Evolutionary conservation across 2,113 vertebrate species (phyloP).

Genomic region (Solea senegalensis): DNA sequence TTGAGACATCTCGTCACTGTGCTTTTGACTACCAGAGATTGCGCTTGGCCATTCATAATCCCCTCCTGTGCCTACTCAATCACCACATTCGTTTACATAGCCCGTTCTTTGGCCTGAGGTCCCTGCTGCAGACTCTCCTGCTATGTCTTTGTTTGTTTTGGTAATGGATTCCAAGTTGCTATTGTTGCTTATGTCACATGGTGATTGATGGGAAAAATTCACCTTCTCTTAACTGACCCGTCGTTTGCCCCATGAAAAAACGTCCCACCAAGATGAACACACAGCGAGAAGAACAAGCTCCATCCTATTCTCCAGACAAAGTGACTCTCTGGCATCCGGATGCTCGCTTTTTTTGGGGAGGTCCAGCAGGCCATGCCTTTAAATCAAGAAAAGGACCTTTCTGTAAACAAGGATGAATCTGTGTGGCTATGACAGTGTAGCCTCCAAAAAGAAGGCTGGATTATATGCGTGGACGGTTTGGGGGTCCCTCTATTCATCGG

Average conservation of each 20-base stretch:
- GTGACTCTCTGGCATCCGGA: conserved; percentile 69
- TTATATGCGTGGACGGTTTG: conserved; percentile 77
- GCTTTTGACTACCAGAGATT: conserved; percentile 48
- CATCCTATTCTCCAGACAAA: conserved; percentile 65
- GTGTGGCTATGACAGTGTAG: conserved; percentile 67
- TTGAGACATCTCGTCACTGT: conserved; percentile 68
- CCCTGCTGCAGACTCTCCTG: conserved; percentile 68
- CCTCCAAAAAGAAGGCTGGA: conserved; percentile 58
- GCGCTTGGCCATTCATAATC: conserved; percentile 36
- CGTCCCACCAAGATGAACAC: conserved; percentile 41
- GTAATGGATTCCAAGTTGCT: conserved; percentile 78
- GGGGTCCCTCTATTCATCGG: conserved; percentile 78
- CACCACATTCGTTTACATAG: conserved; percentile 69
- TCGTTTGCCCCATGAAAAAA: conserved; percentile 21
- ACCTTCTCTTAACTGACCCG: conserved; percentile 51
- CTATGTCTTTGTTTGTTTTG: conserved; percentile 79
- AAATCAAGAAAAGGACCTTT: conserved; percentile 60
- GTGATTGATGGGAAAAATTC: conserved; percentile 77
- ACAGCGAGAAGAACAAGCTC: conserved; percentile 52
- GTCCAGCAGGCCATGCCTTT: conserved; percentile 60
- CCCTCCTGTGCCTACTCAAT: conserved; percentile 57
- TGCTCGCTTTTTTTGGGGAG: conserved; percentile 48
- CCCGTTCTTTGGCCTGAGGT: conserved; percentile 41
- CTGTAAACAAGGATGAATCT: conserved; percentile 68
- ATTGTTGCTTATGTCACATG: conserved; percentile 75